These are phyloP conservation scores for Pollenia labialis DNA, from an alignment of 2,888 invertebrate species.

Conservation along the genomic window DNA sequence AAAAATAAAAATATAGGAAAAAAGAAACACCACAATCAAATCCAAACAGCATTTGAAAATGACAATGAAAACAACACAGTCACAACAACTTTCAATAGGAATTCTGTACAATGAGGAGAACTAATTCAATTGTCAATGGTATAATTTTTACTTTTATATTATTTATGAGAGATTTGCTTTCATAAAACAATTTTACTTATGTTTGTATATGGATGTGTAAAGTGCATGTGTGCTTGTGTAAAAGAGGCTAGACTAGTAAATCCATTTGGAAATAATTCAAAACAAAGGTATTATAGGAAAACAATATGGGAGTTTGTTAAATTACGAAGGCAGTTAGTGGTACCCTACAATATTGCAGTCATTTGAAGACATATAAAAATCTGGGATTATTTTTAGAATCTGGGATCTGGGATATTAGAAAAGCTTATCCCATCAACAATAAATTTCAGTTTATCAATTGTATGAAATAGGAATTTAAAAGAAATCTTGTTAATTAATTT, in stretches of 20 bases:
- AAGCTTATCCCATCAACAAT: too few relatives aligned
- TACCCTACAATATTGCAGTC: background rate
- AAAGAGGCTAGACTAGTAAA: slow-evolving; percentile 65
- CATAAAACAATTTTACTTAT: too few relatives aligned
- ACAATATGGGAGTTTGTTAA: background rate
- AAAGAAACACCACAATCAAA: slow-evolving; percentile 24
- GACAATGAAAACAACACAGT: slow-evolving; percentile 14
- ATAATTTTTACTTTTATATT: slow-evolving; percentile 69
- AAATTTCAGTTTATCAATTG: too few relatives aligned
- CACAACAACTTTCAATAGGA: slow-evolving; percentile 52
- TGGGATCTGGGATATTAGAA: too few relatives aligned
- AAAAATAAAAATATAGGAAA: too few relatives aligned
- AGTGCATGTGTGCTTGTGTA: slow-evolving; percentile 31
- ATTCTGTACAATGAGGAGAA: slow-evolving; percentile 40
- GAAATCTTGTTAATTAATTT: too few relatives aligned
- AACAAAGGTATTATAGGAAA: background rate
- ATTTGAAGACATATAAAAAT: too few relatives aligned
- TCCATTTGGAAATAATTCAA: slow-evolving; percentile 44
- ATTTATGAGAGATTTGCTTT: slow-evolving; percentile 60
- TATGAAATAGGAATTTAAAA: too few relatives aligned
- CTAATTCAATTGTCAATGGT: slow-evolving; percentile 73
- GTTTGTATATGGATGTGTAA: too few relatives aligned
- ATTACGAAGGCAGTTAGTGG: background rate
- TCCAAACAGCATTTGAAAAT: background rate
- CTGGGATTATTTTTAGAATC: too few relatives aligned